Evolutionary conservation across 2,888 invertebrate genomes (phyloP).

Genomic region (Allolobophora icterica): DNA sequence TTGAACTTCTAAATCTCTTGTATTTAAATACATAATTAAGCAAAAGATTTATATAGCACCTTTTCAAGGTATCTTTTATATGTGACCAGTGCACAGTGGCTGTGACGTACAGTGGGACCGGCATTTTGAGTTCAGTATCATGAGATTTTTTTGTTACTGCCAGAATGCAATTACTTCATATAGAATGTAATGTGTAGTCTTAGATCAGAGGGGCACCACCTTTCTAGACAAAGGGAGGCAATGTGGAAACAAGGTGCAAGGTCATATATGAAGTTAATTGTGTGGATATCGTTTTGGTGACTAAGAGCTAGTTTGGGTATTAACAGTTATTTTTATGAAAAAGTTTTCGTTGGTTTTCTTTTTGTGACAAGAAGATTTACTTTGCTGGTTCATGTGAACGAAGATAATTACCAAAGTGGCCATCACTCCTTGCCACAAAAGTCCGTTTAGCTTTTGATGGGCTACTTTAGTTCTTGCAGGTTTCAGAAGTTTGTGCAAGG

Average conservation of each 20-base stretch:
- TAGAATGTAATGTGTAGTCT: background rate
- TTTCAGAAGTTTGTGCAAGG: background rate
- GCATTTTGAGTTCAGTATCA: background rate
- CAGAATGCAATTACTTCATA: background rate
- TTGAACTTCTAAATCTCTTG: background rate
- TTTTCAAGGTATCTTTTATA: background rate
- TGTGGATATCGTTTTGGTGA: background rate
- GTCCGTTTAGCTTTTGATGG: background rate
- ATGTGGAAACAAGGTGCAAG: background rate
- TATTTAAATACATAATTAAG: background rate
- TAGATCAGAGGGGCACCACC: background rate
- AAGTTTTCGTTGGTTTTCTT: background rate
- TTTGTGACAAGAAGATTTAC: background rate
- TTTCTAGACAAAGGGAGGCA: background rate
- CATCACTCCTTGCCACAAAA: background rate
- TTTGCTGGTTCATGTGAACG: background rate
- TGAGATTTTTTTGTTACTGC: background rate
- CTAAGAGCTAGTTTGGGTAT: background rate
- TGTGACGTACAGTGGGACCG: background rate
- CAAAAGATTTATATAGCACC: background rate
- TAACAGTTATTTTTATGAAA: background rate
- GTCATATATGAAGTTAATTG: background rate
- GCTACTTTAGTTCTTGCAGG: background rate
- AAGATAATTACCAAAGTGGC: background rate
- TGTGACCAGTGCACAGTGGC: background rate